Evolutionary conservation across 1,140 invertebrate genomes (phyloP).

Genomic region (Popillia japonica): DNA sequence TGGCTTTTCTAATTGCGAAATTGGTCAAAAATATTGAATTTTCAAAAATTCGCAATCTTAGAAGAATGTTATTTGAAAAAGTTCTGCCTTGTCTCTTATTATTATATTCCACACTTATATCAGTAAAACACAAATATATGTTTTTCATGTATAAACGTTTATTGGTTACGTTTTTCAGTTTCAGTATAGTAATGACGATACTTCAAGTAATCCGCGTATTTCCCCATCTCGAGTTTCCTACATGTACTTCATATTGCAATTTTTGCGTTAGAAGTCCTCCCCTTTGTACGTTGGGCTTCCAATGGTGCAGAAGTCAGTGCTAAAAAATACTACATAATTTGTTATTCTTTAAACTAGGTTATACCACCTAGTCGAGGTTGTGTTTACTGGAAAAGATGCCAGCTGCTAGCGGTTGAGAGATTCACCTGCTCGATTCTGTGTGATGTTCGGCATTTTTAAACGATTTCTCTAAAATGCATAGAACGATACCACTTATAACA

Average conservation of each 20-base stretch:
- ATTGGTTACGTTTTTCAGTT: constrained; percentile 9
- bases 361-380: constrained; percentile 25
- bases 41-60: neutral
- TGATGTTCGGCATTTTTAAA: constrained; percentile 6
- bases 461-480: constrained; percentile 24
- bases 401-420: neutral
- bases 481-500: neutral
- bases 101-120: neutral
- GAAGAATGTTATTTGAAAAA: neutral
- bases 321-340: constrained; percentile 32
- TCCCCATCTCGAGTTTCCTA: neutral
- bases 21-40: neutral
- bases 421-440: neutral
- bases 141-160: neutral
- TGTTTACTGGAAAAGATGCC: constrained; percentile 11
- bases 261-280: constrained; percentile 16
- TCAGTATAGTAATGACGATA: neutral
- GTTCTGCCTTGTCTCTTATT: neutral
- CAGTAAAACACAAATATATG: constrained; percentile 24
- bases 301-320: neutral
- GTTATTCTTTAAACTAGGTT: constrained; percentile 34
- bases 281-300: neutral
- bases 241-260: neutral
- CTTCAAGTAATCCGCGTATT: neutral
- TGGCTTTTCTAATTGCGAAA: neutral